phyloP scores from a whole-genome alignment of 2,888 invertebrate species.

The Bellardia bayeri region DNA sequence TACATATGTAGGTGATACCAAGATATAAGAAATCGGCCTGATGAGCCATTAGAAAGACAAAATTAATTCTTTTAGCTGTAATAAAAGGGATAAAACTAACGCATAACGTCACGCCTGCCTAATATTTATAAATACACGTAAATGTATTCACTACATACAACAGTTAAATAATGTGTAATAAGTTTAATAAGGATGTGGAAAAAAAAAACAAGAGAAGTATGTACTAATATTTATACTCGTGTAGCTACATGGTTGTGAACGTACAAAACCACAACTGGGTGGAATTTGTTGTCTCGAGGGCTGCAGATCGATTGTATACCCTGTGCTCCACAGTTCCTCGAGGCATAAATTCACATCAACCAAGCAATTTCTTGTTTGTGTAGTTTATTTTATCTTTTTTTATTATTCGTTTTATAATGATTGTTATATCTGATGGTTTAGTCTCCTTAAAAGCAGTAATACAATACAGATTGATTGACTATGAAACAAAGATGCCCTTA shows the following conservation, averaged over 20 bases:
- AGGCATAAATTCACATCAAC: conserved; percentile 30
- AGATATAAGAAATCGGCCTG: too few species aligned
- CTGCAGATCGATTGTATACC: conserved; percentile 3
- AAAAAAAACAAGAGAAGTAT: too few species aligned
- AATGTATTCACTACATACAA: background rate
- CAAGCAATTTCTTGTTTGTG: background rate
- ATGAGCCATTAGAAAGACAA: too few species aligned
- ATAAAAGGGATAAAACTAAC: background rate
- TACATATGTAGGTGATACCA: too few species aligned
- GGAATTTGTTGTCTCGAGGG: conserved; percentile 34
- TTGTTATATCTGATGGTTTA: conserved; percentile 59
- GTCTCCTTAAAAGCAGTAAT: conserved; percentile 35
- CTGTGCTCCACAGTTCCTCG: background rate
- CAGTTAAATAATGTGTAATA: background rate
- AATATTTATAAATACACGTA: background rate
- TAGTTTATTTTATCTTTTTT: background rate
- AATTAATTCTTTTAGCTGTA: too few species aligned
- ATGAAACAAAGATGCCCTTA: conserved; percentile 49
- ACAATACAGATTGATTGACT: conserved; percentile 69
- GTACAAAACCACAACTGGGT: conserved; percentile 6
- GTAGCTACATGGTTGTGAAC: background rate
- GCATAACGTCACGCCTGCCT: background rate
- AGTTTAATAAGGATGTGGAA: too few species aligned
- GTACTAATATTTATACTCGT: too few species aligned
- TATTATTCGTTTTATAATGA: conserved; percentile 39